Percentiles rank a stretch among this genome's conserved stretches.
Conservation (phyloP, 2,797 vertebrate genomes). For the Cryptoprocta ferox region DNA sequence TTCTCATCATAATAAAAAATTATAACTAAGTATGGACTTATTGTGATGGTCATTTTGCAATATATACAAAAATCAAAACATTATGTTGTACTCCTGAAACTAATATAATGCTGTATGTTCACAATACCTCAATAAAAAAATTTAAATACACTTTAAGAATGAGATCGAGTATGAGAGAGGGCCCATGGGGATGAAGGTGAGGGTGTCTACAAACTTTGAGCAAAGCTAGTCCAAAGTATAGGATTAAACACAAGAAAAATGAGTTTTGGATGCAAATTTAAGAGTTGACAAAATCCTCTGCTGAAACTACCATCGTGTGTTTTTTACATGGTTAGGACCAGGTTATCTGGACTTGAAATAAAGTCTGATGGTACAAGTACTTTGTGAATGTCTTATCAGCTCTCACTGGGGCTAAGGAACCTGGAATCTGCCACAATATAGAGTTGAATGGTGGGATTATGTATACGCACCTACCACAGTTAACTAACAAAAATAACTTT, state of each 20-base stretch:
- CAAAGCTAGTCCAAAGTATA: neutral
- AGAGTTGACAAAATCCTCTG: neutral
- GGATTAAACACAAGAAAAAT: neutral
- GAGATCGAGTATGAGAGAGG: neutral
- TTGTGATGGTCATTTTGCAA: neutral
- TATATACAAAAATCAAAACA: neutral
- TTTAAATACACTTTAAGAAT: neutral
- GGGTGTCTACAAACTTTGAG: neutral
- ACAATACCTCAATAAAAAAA: neutral
- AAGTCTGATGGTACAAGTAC: neutral
- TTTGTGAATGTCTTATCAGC: neutral
- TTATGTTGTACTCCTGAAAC: neutral
- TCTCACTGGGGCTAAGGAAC: neutral
- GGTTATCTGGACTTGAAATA: neutral
- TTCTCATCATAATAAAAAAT: neutral
- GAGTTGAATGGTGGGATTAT: neutral
- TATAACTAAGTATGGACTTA: neutral
- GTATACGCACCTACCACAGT: neutral
- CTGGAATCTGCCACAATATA: neutral
- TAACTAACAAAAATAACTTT: neutral
- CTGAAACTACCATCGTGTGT: neutral
- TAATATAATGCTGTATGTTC: neutral
- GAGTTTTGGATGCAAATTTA: neutral
- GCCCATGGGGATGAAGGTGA: fast-evolving
- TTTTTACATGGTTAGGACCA: neutral